Percentiles rank a stretch among this genome's conserved stretches.
Evolutionary conservation across 2,888 invertebrate genomes (phyloP).

Genomic region (Cosmorhoe ocellata): DNA sequence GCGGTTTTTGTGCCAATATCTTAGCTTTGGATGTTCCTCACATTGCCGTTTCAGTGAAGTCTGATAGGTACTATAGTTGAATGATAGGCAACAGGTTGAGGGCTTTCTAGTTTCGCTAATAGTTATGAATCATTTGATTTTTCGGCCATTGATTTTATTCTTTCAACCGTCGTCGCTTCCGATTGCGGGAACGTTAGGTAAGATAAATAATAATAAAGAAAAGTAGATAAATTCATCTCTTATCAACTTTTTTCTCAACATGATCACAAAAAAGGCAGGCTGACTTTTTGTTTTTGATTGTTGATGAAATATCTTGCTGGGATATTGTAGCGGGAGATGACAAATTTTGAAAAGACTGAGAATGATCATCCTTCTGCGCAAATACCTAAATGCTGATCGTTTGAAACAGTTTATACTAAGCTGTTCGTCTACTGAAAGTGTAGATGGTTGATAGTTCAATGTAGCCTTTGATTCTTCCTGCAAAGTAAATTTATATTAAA

Average conservation of each 20-base stretch:
- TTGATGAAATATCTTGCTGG: background rate
- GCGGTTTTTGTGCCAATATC: conserved; percentile 24
- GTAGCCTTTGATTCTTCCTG: too few relatives aligned
- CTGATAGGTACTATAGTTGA: too few relatives aligned
- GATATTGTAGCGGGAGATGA: background rate
- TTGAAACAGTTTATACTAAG: too few relatives aligned
- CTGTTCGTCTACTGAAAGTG: too few relatives aligned
- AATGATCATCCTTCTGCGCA: too few relatives aligned
- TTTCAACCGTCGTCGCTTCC: background rate
- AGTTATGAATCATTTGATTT: conserved; percentile 2
- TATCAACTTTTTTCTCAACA: conserved; percentile 9
- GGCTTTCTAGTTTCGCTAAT: conserved; percentile 17
- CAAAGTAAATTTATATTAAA: too few relatives aligned
- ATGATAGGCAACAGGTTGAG: background rate
- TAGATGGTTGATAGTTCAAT: too few relatives aligned
- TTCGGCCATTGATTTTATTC: conserved; percentile 3
- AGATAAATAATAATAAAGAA: too few relatives aligned
- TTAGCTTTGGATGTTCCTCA: conserved; percentile 15
- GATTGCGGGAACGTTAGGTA: conserved; percentile 8
- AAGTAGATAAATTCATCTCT: too few relatives aligned
- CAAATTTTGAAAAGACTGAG: background rate
- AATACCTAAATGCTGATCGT: too few relatives aligned
- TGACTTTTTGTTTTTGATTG: background rate
- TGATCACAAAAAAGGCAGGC: conserved; percentile 9
- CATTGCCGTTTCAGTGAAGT: background rate